Evolutionary conservation across 2,113 vertebrate genomes (phyloP).

Genomic region (Mesoclemmys tuberculata): DNA sequence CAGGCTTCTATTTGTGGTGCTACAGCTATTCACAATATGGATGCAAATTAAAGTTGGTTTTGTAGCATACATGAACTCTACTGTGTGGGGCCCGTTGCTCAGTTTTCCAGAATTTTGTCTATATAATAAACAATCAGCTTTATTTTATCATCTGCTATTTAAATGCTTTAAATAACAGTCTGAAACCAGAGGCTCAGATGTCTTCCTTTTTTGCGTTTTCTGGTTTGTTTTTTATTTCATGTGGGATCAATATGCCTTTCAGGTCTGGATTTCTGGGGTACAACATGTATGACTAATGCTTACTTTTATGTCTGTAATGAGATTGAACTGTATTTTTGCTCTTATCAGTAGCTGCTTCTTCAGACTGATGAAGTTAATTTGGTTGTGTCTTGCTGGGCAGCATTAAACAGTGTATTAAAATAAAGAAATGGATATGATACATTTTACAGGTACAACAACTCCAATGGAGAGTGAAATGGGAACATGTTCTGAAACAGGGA

Average conservation of each 20-base stretch:
- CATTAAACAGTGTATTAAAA: not conserved
- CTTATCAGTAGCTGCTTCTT: not conserved
- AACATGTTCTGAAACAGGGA: not conserved
- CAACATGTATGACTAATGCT: not conserved
- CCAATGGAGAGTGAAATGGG: not conserved
- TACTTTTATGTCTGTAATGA: slow-evolving; percentile 14
- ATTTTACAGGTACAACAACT: not conserved
- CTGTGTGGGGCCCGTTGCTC: not conserved
- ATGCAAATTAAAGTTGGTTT: fast-evolving
- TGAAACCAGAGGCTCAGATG: not conserved
- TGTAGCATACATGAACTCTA: not conserved
- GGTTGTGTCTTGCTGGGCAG: slow-evolving; percentile 40
- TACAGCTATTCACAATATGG: not conserved
- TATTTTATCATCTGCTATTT: not conserved
- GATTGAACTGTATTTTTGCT: not conserved
- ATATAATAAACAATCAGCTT: not conserved
- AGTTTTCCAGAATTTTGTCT: not conserved
- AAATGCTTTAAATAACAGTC: not conserved
- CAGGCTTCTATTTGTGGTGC: not conserved
- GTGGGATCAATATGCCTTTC: not conserved
- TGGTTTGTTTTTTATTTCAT: not conserved
- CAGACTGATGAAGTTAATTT: slow-evolving; percentile 36
- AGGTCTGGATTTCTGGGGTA: not conserved
- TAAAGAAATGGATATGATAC: not conserved
- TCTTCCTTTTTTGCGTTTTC: not conserved